Evolutionary conservation across 2,888 invertebrate genomes (phyloP).

Genomic region (Octonoba sinensis): DNA sequence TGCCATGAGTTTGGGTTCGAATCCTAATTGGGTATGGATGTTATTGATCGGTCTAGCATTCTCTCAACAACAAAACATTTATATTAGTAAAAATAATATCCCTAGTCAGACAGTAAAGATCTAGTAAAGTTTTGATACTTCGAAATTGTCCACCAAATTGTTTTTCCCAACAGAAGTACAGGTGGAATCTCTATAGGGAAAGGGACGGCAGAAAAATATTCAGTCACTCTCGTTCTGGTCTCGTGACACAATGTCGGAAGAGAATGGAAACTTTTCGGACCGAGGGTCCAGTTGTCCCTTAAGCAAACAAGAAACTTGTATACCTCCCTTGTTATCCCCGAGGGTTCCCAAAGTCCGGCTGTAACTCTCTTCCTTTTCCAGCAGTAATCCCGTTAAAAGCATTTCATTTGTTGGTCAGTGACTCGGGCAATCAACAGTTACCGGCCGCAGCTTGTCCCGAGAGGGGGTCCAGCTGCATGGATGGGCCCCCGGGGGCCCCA

Average conservation of each 20-base stretch:
- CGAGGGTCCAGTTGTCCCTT: constrained; percentile 29
- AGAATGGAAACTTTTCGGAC: constrained; percentile 40
- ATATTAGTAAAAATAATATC: too few relatives aligned
- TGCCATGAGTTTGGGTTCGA: too few relatives aligned
- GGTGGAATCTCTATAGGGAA: background rate
- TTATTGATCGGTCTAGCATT: too few relatives aligned
- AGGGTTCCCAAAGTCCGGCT: constrained; percentile 40
- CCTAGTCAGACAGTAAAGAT: too few relatives aligned
- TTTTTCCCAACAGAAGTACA: too few relatives aligned
- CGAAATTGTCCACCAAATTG: too few relatives aligned
- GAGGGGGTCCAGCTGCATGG: constrained; percentile 42
- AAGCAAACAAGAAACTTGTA: constrained; percentile 61
- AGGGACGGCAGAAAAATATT: background rate
- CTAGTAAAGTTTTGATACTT: too few relatives aligned
- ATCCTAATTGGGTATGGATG: too few relatives aligned
- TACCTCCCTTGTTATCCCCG: constrained; percentile 30
- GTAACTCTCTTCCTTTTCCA: constrained; percentile 54
- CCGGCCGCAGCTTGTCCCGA: constrained; percentile 59
- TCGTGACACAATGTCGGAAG: constrained; percentile 1
- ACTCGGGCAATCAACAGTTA: constrained; percentile 64
- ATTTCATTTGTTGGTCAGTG: constrained; percentile 65
- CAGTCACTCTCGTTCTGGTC: too few relatives aligned
- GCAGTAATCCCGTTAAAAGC: constrained; percentile 64
- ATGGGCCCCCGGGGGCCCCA: constrained; percentile 55
- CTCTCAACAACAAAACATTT: too few relatives aligned